Evolutionary conservation across 2,113 vertebrate species (phyloP).

Genomic region (Lepidothrix coronata): DNA sequence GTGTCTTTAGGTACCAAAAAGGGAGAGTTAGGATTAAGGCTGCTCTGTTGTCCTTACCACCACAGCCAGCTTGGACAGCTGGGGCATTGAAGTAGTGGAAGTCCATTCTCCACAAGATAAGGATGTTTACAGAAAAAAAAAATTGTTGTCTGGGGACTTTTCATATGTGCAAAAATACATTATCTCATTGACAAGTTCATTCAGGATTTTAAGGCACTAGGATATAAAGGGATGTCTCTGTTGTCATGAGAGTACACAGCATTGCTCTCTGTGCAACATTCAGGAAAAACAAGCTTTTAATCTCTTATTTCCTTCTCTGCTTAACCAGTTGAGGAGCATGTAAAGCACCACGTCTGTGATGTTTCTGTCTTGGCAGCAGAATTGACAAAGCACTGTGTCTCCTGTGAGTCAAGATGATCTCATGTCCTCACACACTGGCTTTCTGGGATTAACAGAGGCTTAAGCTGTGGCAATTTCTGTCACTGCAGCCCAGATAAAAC

Average conservation of each 20-base stretch:
- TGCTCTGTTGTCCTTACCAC: background rate
- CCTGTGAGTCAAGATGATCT: background rate
- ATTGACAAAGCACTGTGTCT: background rate
- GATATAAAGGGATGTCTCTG: background rate
- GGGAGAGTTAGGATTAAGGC: background rate
- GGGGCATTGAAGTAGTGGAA: background rate
- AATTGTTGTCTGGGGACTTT: background rate
- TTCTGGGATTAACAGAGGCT: background rate
- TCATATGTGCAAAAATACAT: background rate
- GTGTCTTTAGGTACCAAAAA: background rate
- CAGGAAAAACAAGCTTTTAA: background rate
- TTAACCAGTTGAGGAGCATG: background rate
- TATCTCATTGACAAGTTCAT: background rate
- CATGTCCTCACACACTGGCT: background rate
- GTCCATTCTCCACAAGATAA: background rate
- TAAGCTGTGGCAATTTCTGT: background rate
- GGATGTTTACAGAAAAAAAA: background rate
- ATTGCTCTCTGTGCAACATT: background rate
- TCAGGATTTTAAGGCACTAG: background rate
- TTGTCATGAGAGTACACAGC: background rate
- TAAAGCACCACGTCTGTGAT: background rate
- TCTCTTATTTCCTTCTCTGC: background rate
- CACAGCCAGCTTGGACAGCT: background rate
- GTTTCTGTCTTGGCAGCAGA: background rate
- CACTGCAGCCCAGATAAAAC: background rate